Evolutionary conservation across 2,797 vertebrate genomes (phyloP), one percentile per base, ranked within the genome.

Genomic region (Cyclopterus lumpus): DNA sequence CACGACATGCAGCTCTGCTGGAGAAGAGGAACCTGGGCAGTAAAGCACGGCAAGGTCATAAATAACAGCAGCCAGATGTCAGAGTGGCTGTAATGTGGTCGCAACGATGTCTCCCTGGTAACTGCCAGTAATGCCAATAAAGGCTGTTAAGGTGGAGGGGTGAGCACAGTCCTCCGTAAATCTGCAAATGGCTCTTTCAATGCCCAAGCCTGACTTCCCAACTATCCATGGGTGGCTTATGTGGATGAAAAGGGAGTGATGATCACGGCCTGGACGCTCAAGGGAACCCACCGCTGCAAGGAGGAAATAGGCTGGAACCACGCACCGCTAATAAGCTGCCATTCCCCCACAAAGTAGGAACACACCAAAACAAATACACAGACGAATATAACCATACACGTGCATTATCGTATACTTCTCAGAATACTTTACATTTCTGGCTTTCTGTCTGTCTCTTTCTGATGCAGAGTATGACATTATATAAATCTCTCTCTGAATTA

Each of bases 41-140:
- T 71, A 71, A 79, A 73, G 44, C 67, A 46, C 26, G 46, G 36
- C n/a, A 24, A 62, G 66, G 80, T 83, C 82, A 62, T 86, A 80
- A 90, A 87, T 83, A 85, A 83, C 81, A 69, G 67, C 58, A 30
- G 58, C 14, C 69, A 82, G 75, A 70, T 72, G 24, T 51, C 5
- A 11, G 49, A 73, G 71, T 40, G 67, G 63, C 55, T 78, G 49
- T 51, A 61, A 76, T 68, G 68, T 69, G 67, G 73, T 62, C 77
- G 12, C 36, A 86, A 32, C 75, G 54, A 67, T 75, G 68, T 90
- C 81, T 57, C 86, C 78, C 28, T 20, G 51, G 87, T 59, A 75
- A 91, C 81, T 70, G 77, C 42, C 61, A 79, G 81, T 42, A 82
- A 86, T 84, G 83, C 83, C 65, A 81, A 55, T 86, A 83, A 86